Evolutionary conservation across 2,797 vertebrate genomes (phyloP).

Genomic region (Acanthurus leucopareius): DNA sequence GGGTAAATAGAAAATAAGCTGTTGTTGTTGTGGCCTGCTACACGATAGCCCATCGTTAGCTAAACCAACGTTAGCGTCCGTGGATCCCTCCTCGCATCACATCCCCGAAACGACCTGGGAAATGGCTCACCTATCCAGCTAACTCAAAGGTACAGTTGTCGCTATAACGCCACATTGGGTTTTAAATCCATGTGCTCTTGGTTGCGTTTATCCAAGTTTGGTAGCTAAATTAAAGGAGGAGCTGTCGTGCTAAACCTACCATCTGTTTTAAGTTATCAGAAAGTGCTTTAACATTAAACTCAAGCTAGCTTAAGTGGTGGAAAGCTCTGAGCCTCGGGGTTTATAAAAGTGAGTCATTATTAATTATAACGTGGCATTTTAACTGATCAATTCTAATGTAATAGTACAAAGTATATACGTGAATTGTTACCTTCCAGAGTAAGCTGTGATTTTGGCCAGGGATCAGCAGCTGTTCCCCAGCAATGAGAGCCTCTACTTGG

Average conservation of each 20-base stretch:
- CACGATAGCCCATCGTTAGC: conserved; percentile 36
- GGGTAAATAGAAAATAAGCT: conserved; percentile 30
- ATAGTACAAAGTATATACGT: too few relatives aligned
- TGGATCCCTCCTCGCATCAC: conserved; percentile 26
- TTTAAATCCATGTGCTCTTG: not conserved
- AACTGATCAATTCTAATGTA: too few relatives aligned
- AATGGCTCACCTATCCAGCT: conserved; percentile 49
- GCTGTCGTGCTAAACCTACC: conserved; percentile 13
- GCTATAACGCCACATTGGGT: conserved; percentile 47
- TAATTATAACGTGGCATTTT: too few relatives aligned
- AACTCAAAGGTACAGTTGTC: conserved; percentile 18
- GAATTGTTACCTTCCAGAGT: conserved; percentile 20
- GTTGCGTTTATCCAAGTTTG: not conserved
- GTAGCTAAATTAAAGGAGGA: not conserved
- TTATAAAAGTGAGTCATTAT: not conserved
- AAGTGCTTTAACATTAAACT: conserved; percentile 8
- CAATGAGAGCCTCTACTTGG: conserved; percentile 59
- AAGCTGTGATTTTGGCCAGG: conserved; percentile 28
- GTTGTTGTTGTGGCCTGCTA: conserved; percentile 66
- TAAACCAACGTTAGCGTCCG: conserved; percentile 43
- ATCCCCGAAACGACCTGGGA: conserved; percentile 7
- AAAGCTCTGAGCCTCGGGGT: not conserved
- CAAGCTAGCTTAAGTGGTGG: not conserved
- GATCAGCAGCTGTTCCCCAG: conserved; percentile 42
- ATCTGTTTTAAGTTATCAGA: conserved; percentile 47